Evolutionary conservation across 2,797 vertebrate species (phyloP), one percentile per base, ranked within the genome.

Genomic region (Meriones psammophilus): DNA sequence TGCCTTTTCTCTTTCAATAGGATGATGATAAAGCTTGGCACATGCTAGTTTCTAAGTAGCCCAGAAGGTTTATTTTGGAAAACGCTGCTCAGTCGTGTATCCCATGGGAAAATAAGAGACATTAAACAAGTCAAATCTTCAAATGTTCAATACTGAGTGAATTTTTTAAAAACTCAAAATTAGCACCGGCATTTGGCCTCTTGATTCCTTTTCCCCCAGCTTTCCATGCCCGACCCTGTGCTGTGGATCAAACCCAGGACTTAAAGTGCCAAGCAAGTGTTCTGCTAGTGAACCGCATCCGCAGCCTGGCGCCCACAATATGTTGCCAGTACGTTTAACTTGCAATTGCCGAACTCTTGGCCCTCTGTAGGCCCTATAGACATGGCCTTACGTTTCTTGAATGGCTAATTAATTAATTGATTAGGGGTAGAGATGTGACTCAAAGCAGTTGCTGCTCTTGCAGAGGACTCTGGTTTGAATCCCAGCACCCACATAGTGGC

Each of bases 31-130:
- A 92, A 90, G n/a, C 50, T 91, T 64, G 90, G 94, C 50, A 80
- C 26, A 10, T 26, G 76, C 36, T 91, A 26, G 8, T 91, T n/a
- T 81, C 46, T 87, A 91, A 81, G 26, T 42, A 54, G 56, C 50
- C 30, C 9, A n/a, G 74, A 77, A 74, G 74, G 78, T 88, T 95
- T 89, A 54, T 90, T 94, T 96, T 88, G 46, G 64, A 89, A 94
- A 95, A 90, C 88, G 39, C 20, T 81, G 17, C 46, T 94, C 26
- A 74, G 94, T 54, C 8, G 3, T 14, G 15, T 36, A 73, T 69
- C 85, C 46, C 69, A 73, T 42, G n/a, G 17, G n/a, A 91, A 94
- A 84, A 64, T 26, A 62, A 54, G 62, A 88, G 36, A 76, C 46
- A 66, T 68, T 58, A 33, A 36, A 39, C 71, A 56, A n/a, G n/a